phyloP scores from a whole-genome alignment of 2,888 invertebrate genomes.

The Pollenia angustigena region DNA sequence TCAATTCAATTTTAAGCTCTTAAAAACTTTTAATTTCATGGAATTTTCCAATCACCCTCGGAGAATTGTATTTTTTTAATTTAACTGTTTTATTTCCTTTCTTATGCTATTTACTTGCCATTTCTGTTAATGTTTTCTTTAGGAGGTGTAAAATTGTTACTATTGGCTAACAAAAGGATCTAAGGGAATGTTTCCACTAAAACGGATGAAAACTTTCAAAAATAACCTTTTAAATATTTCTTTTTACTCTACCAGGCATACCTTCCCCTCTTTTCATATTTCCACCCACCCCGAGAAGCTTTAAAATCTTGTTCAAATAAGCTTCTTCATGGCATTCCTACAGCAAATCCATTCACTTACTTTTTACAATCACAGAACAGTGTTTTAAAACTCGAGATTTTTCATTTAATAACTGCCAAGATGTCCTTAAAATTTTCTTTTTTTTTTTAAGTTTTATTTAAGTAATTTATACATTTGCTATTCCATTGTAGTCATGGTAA shows the following conservation, averaged over 20 bases:
- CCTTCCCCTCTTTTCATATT: neutral
- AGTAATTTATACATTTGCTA: neutral
- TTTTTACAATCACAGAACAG: neutral
- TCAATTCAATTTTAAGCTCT: too few relatives aligned
- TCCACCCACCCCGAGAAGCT: neutral
- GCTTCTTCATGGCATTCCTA: slow-evolving; percentile 3
- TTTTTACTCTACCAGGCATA: neutral
- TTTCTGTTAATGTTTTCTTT: neutral
- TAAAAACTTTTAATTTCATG: too few relatives aligned
- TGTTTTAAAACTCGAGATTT: neutral
- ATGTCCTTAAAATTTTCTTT: slow-evolving; percentile 33
- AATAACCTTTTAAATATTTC: neutral
- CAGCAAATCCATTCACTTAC: slow-evolving; percentile 10
- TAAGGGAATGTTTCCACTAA: too few relatives aligned
- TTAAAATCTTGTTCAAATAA: slow-evolving; percentile 2
- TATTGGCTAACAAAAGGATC: neutral
- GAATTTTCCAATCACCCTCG: neutral
- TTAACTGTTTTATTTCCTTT: neutral
- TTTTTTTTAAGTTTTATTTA: neutral
- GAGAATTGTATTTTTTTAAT: neutral
- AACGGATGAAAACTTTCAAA: too few relatives aligned
- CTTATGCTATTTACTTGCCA: neutral
- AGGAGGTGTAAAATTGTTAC: slow-evolving; percentile 14
- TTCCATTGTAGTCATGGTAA: neutral
- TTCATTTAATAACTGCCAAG: slow-evolving; percentile 27